A percentile compares a stretch with the other conserved stretches of the same genome.
Conservation (phyloP, 2,888 invertebrate species). For the Dusona sp. region DNA sequence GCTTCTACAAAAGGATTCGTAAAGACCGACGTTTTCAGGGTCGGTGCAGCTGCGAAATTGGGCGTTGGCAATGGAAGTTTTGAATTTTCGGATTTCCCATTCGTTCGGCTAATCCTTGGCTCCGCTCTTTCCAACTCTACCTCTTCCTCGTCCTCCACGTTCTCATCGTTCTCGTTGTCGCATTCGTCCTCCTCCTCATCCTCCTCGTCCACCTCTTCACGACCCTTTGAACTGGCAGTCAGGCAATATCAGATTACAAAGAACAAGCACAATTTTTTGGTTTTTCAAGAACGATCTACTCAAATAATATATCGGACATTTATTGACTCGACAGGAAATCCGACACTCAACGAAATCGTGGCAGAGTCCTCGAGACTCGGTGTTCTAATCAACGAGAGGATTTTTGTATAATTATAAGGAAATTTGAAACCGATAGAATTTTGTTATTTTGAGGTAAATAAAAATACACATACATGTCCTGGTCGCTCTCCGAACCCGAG, state of each 20-base stretch:
- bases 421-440: background rate
- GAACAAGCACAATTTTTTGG: conserved; percentile 76
- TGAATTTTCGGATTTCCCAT: conserved; percentile 75
- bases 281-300: conserved; percentile 56
- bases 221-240: conserved; percentile 83
- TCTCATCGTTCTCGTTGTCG: conserved; percentile 73
- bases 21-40: conserved; percentile 91
- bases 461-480: conserved; percentile 68
- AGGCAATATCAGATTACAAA: conserved; percentile 84
- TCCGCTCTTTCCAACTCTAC: conserved; percentile 33
- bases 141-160: conserved; percentile 57
- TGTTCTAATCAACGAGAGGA: background rate
- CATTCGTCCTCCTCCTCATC: conserved; percentile 53
- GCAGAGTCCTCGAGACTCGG: background rate
- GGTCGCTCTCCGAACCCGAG: conserved; percentile 86
- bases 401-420: background rate
- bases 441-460: conserved; percentile 78
- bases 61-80: conserved; percentile 87
- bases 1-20: conserved; percentile 94
- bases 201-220: conserved; percentile 73
- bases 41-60: conserved; percentile 86
- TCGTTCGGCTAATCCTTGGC: conserved; percentile 35
- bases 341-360: background rate
- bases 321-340: background rate
- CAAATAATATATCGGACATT: conserved; percentile 28